phyloP scores from a whole-genome alignment of 1,140 invertebrate genomes.

The Drosophila ficusphila region DNA sequence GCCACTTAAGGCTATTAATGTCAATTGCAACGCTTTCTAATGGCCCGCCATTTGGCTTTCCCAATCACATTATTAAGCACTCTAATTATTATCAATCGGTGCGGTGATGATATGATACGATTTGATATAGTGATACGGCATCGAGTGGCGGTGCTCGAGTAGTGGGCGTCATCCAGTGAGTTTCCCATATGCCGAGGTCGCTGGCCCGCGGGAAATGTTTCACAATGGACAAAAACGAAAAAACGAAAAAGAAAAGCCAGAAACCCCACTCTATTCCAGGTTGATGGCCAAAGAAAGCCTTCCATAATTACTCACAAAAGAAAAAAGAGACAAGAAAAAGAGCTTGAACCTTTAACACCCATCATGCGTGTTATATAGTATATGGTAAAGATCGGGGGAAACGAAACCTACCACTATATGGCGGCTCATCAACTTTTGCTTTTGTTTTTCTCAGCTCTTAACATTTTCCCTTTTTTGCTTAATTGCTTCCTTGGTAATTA shows the following conservation, averaged over 20 bases:
- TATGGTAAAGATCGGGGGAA: constrained; percentile 2
- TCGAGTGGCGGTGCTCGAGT: not conserved
- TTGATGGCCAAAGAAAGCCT: constrained; percentile 40
- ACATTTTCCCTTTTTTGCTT: not conserved
- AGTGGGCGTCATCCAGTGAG: not conserved
- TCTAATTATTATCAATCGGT: constrained; percentile 46
- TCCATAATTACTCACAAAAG: constrained; percentile 32
- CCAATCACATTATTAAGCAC: constrained; percentile 33
- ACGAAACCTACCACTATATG: constrained; percentile 31
- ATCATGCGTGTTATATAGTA: constrained; percentile 19
- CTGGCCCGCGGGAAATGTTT: constrained; percentile 31
- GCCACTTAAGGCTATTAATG: constrained; percentile 48
- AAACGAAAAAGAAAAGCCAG: not conserved
- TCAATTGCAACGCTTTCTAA: constrained; percentile 52
- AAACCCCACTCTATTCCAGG: constrained; percentile 3
- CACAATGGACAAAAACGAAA: constrained; percentile 8
- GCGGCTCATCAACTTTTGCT: constrained; percentile 64
- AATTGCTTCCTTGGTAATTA: constrained; percentile 29
- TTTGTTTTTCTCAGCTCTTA: constrained; percentile 33
- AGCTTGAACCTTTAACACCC: constrained; percentile 47
- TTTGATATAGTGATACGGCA: constrained; percentile 6
- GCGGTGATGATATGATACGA: constrained; percentile 13
- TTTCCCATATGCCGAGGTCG: constrained; percentile 26
- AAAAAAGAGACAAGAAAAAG: constrained; percentile 4
- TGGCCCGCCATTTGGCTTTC: constrained; percentile 11